These are phyloP conservation scores for Leuciscus idus DNA, from an alignment of 2,113 vertebrate species.

Conservation along the genomic window DNA sequence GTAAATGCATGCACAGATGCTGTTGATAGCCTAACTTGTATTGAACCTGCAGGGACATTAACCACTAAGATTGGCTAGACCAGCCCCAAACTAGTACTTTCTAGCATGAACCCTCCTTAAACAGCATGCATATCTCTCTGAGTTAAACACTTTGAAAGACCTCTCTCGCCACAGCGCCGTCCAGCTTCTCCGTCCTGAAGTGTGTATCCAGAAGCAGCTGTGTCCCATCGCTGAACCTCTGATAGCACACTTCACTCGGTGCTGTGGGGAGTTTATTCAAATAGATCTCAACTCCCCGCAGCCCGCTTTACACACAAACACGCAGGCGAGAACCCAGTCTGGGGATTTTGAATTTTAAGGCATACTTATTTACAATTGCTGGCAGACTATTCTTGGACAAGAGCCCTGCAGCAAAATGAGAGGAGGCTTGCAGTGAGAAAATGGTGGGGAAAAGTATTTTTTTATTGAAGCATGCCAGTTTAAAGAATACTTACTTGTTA, in stretches of 20 bases:
- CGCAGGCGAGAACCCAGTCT: slow-evolving; percentile 6
- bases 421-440: slow-evolving; percentile 14
- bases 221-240: slow-evolving; percentile 48
- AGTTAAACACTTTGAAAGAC: neutral
- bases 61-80: neutral
- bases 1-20: neutral
- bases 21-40: neutral
- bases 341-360: slow-evolving; percentile 33
- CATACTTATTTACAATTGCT: slow-evolving; percentile 40
- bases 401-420: slow-evolving; percentile 11
- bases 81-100: neutral
- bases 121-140: neutral
- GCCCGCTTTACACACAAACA: slow-evolving; percentile 32
- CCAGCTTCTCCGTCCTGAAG: neutral
- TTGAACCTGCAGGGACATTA: neutral
- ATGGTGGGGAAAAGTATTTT: neutral
- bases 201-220: neutral
- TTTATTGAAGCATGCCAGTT: neutral
- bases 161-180: neutral
- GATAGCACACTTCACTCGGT: slow-evolving; percentile 44
- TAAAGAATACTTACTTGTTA: neutral
- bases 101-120: neutral
- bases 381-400: slow-evolving; percentile 15
- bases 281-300: slow-evolving; percentile 31
- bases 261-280: slow-evolving; percentile 56